phyloP scores from a whole-genome alignment of 2,113 vertebrate species.

The Aplodontia rufa region DNA sequence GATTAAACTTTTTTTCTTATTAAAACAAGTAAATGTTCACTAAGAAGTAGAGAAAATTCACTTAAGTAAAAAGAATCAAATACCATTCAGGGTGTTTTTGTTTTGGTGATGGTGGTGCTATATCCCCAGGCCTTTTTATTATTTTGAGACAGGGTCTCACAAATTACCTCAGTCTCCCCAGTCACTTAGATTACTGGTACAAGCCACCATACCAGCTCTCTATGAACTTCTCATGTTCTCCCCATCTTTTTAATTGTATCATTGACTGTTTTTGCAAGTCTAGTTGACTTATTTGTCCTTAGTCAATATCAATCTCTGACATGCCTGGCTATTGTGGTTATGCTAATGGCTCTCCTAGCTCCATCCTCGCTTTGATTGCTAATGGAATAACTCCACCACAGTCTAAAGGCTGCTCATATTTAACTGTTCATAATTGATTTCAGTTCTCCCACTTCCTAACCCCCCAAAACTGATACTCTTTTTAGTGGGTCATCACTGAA shows the following conservation, averaged over 20 bases:
- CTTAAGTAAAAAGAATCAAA: conserved; percentile 10
- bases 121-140: too few species aligned
- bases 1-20: neutral
- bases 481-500: neutral
- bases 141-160: too few species aligned
- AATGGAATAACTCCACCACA: neutral
- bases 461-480: neutral
- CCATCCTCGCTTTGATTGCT: neutral
- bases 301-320: neutral
- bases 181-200: too few species aligned
- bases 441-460: neutral
- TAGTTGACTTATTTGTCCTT: conserved; percentile 8
- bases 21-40: neutral
- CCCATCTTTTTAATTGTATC: neutral
- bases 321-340: conserved; percentile 1
- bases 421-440: conserved; percentile 18
- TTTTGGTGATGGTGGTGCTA: neutral
- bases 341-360: neutral
- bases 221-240: conserved; percentile 38
- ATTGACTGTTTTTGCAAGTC: neutral
- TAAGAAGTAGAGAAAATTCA: conserved; percentile 2
- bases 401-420: neutral
- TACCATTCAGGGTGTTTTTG: neutral
- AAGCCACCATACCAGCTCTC: neutral
- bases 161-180: too few species aligned